Conservation (phyloP, 2,888 invertebrate species). For the Lithophane ornitopus region DNA sequence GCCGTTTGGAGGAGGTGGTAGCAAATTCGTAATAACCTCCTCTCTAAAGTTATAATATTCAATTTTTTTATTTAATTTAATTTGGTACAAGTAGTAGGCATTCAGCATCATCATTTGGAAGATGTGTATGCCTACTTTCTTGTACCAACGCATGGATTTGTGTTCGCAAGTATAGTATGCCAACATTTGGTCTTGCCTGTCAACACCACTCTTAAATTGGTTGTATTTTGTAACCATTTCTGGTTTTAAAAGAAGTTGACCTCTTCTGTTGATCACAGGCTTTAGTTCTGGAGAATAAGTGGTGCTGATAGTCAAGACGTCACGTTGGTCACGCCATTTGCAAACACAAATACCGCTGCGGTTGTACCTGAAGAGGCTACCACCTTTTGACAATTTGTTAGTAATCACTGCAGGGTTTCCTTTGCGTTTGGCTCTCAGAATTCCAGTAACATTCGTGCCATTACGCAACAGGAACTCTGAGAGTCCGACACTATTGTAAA, state of each 20-base stretch:
- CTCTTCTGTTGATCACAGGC: not conserved
- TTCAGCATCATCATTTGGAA: slow-evolving; percentile 41
- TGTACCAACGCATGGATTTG: slow-evolving; percentile 39
- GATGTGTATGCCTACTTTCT: slow-evolving; percentile 43
- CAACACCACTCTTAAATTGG: not conserved
- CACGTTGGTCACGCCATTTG: slow-evolving; percentile 5
- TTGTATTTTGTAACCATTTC: not conserved
- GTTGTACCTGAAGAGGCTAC: not conserved
- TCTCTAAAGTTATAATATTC: not conserved
- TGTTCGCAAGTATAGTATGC: slow-evolving; percentile 9
- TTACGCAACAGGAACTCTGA: slow-evolving; percentile 8
- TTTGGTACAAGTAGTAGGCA: slow-evolving; percentile 5
- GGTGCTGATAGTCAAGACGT: not conserved
- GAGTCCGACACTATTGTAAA: not conserved
- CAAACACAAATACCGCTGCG: slow-evolving; percentile 1
- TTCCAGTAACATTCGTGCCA: slow-evolving; percentile 1
- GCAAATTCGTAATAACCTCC: not conserved
- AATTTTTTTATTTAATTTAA: not conserved
- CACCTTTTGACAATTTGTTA: not conserved
- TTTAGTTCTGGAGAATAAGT: not conserved
- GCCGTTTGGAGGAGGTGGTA: slow-evolving; percentile 4
- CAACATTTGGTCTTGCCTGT: slow-evolving; percentile 10
- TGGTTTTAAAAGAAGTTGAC: not conserved
- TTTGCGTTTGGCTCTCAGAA: slow-evolving; percentile 1
- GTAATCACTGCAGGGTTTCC: not conserved